These are phyloP conservation scores for Dipodomys spectabilis DNA, from an alignment of 2,113 vertebrate genomes.

Conservation along the genomic window DNA sequence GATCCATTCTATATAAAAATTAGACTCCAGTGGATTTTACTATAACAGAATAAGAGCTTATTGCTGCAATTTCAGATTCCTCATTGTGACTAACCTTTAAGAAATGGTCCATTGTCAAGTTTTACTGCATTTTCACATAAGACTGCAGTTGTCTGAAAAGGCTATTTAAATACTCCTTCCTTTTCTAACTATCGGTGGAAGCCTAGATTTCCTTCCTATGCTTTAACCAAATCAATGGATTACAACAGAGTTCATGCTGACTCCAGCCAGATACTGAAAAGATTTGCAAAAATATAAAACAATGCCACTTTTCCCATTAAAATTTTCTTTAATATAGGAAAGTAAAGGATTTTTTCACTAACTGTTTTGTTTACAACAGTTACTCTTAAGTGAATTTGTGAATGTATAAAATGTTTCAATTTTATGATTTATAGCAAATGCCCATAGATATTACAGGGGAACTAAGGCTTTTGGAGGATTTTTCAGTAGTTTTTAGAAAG, in stretches of 20 bases:
- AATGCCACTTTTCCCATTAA: neutral
- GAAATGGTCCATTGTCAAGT: neutral
- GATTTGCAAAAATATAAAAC: neutral
- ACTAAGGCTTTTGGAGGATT: neutral
- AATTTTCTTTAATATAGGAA: neutral
- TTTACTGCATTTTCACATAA: neutral
- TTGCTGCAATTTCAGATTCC: neutral
- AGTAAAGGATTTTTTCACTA: neutral
- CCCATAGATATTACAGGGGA: neutral
- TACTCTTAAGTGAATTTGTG: neutral
- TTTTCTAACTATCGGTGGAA: neutral
- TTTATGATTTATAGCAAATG: neutral
- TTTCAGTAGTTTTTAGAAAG: neutral
- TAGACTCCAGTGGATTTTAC: neutral
- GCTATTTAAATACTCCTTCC: neutral
- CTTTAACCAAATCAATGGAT: neutral
- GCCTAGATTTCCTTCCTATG: neutral
- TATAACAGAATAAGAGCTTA: neutral
- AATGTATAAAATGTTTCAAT: neutral
- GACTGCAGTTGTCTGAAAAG: neutral
- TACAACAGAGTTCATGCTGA: neutral
- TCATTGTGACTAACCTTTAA: neutral
- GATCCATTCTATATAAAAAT: neutral
- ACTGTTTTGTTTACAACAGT: neutral
- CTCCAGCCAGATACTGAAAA: neutral